These are phyloP conservation scores for Tenthredo notha DNA, from an alignment of 2,888 invertebrate species.

Conservation along the genomic window DNA sequence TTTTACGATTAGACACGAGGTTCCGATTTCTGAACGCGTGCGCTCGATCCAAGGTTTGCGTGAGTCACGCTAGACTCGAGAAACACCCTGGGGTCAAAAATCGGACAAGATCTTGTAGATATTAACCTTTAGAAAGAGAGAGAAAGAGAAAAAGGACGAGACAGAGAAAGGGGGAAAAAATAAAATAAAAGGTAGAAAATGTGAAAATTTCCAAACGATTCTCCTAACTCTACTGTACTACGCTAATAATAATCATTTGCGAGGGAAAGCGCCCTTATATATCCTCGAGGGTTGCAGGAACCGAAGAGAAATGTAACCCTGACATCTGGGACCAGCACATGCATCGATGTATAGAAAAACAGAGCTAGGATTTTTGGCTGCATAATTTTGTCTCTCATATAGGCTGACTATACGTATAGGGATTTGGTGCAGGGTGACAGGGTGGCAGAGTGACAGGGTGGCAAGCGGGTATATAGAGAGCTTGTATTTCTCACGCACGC, in stretches of 20 bases:
- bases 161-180: background rate
- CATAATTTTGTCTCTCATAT: slow-evolving; percentile 25
- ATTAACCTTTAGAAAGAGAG: background rate
- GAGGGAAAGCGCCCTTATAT: background rate
- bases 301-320: slow-evolving; percentile 2
- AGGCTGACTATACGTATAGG: background rate
- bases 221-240: background rate
- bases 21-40: slow-evolving; percentile 36
- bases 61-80: slow-evolving; percentile 41
- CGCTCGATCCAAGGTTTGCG: slow-evolving; percentile 28
- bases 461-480: slow-evolving; percentile 2
- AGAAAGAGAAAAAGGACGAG: background rate
- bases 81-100: slow-evolving; percentile 47
- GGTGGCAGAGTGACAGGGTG: background rate
- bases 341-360: slow-evolving; percentile 12
- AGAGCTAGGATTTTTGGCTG: slow-evolving; percentile 33
- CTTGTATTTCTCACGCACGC: slow-evolving; percentile 74
- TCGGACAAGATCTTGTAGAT: slow-evolving; percentile 43
- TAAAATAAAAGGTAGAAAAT: background rate
- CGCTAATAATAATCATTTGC: background rate
- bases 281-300: background rate
- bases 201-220: background rate
- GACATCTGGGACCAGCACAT: slow-evolving; percentile 44
- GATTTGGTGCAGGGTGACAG: slow-evolving; percentile 17
- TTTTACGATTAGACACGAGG: slow-evolving; percentile 41